Percentiles rank a stretch among this genome's conserved stretches.
Conservation (phyloP, 2,888 invertebrate species). For the Omphaloscelis lunosa region DNA sequence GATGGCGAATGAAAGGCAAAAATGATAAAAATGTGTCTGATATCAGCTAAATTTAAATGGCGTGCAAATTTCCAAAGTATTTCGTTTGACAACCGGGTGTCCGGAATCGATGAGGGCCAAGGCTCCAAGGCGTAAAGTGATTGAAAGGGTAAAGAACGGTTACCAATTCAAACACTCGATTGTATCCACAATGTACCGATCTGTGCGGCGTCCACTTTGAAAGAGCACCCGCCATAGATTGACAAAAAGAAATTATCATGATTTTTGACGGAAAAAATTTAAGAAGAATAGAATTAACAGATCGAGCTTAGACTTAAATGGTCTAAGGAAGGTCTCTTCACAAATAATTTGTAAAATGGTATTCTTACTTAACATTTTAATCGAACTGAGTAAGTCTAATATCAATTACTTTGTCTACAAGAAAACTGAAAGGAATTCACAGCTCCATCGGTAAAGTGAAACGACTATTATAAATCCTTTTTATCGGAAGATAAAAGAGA, state of each 20-base stretch:
- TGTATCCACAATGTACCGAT: not conserved
- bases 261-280: too few species aligned
- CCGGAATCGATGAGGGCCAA: too few species aligned
- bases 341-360: not conserved
- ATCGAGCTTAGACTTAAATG: too few species aligned
- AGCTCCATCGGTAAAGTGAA: slow-evolving; percentile 14
- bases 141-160: not conserved
- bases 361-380: not conserved
- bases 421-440: slow-evolving; percentile 22
- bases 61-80: too few species aligned
- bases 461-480: slow-evolving; percentile 24
- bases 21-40: not conserved
- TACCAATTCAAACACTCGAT: not conserved
- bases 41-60: too few species aligned
- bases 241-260: not conserved
- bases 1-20: not conserved
- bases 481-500: slow-evolving; percentile 33
- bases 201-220: not conserved
- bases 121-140: not conserved
- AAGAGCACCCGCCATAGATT: not conserved
- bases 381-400: not conserved
- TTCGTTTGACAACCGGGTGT: too few species aligned
- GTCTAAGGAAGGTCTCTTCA: too few species aligned
- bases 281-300: too few species aligned
- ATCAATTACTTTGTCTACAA: slow-evolving; percentile 9